phyloP scores from a whole-genome alignment of 2,888 invertebrate species.

The Leptopterna dolabrata region DNA sequence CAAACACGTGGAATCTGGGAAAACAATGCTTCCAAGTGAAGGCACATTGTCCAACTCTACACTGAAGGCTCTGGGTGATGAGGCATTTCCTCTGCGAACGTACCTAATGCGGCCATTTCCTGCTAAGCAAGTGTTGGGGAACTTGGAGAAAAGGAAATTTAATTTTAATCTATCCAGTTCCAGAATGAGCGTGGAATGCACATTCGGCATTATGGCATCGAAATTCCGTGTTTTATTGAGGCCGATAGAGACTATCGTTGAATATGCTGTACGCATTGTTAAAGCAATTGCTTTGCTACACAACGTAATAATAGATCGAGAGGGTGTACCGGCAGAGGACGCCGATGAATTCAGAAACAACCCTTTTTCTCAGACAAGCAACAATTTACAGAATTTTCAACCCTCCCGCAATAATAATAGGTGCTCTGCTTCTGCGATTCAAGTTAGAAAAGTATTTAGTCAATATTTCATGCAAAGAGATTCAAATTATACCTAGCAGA shows the following conservation, averaged over 20 bases:
- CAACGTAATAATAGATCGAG: neutral
- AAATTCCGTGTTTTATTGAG: neutral
- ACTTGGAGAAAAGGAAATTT: no score
- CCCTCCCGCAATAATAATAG: no score
- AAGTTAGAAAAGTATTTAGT: no score
- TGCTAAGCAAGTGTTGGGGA: neutral
- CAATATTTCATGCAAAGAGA: no score
- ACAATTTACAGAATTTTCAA: no score
- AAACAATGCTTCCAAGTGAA: neutral
- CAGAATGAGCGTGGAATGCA: neutral
- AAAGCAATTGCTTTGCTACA: no score
- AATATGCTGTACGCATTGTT: neutral
- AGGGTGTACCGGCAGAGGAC: neutral
- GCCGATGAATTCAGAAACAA: no score
- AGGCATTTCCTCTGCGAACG: neutral
- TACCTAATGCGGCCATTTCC: conserved; percentile 26
- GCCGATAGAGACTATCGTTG: neutral
- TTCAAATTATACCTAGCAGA: no score
- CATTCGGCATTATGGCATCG: neutral
- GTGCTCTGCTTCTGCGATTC: no score
- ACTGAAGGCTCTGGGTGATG: neutral
- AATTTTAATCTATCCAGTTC: neutral
- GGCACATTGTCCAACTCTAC: neutral
- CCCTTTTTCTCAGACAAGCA: no score
- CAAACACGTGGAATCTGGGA: neutral